A percentile compares a stretch with the other conserved stretches of the same genome.
These are phyloP conservation scores for Rhineura floridana DNA, from an alignment of 2,113 vertebrate species.

Conservation along the genomic window DNA sequence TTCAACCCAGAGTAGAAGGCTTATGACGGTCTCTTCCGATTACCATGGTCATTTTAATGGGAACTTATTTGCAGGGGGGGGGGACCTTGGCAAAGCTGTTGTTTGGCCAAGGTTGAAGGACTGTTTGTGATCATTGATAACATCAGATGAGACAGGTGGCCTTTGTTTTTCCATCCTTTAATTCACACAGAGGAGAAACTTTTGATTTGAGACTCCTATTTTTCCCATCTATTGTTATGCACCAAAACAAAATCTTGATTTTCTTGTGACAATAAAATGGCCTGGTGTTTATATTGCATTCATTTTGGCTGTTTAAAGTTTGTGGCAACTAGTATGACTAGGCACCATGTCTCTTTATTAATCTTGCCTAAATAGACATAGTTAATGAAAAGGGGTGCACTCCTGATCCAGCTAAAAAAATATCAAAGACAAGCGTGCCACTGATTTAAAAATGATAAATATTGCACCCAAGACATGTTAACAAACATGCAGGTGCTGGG, in stretches of 20 bases:
- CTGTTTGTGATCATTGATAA: constrained; percentile 14
- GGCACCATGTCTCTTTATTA: constrained; percentile 10
- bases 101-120: constrained; percentile 36
- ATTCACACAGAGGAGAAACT: constrained; percentile 6
- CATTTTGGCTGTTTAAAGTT: constrained; percentile 8
- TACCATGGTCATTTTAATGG: constrained; percentile 17
- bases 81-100: constrained; percentile 23
- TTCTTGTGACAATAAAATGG: not conserved
- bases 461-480: not conserved
- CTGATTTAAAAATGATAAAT: not conserved
- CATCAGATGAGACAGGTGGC: too few relatives aligned
- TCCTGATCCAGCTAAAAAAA: not conserved
- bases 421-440: too few relatives aligned
- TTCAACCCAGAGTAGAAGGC: constrained; percentile 17
- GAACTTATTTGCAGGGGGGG: constrained; percentile 32
- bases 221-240: not conserved
- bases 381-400: not conserved
- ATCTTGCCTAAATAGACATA: not conserved
- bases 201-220: constrained; percentile 3
- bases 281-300: not conserved
- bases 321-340: not conserved
- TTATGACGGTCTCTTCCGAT: constrained; percentile 13
- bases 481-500: not conserved
- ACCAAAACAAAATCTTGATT: not conserved
- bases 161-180: constrained; percentile 17